Base-by-base conservation (phyloP, 2,888 invertebrate species). In the Sinelater perroti region DNA sequence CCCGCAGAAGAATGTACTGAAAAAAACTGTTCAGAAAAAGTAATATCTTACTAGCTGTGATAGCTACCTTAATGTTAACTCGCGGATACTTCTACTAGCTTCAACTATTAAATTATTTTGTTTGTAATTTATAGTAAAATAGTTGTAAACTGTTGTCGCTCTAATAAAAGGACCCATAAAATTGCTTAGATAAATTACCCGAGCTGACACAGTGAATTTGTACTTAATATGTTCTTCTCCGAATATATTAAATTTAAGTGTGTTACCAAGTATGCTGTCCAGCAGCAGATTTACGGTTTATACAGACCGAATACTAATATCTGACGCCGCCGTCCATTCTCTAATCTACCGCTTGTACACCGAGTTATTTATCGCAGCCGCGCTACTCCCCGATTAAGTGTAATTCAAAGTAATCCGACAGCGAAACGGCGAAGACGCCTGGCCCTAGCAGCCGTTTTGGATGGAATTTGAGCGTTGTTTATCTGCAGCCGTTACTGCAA, bases 211-310 rank as follows among this genome's bases (percentile, higher is more conserved):
- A 57, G 56, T 62, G 65, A 64, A 65, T 67, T 67, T 67, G 65
- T 67, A 67, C 58, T 56, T 62, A 63, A 67, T 67, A 64, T 63
- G 65, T 64, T 65, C 56, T 60, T 61, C 38, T 47, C 57, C 45
- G 61, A 62, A 67, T 67, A 62, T 60, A 65, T 67, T 62, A 67
- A 55, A 64, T 63, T 58, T 65, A 67, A 67, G 65, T 63, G 63
- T 62, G 62, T 65, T 63, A 66, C 60, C 63, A 62, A 56, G 63
- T 62, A 55, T 56, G 57, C 62, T 58, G 60, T 62, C 65, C 61
- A 30, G 63, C 31, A 52, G 49, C 61, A 64, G 58, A 66, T 66
- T 65, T 66, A 66, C 65, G 45, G 63, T 36, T 10, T 45, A 24
- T 40, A 38, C 57, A 50, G 35, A 33, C 52, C 42, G 66, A 65